Conservation (phyloP, 2,113 vertebrate species). For the Cervus canadensis region DNA sequence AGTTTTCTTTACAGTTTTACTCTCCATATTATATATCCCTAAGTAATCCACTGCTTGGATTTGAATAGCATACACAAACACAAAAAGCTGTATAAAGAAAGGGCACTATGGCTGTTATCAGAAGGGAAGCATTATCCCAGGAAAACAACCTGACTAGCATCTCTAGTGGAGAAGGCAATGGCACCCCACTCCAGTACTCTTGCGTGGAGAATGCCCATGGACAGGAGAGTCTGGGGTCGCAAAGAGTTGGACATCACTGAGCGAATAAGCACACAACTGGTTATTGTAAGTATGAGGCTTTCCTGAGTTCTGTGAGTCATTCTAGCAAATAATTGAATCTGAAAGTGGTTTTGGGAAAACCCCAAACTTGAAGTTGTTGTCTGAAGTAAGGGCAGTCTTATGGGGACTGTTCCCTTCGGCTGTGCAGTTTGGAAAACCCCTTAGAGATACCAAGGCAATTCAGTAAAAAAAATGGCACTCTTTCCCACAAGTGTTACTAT, state of each 20-base stretch:
- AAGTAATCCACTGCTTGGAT: not conserved
- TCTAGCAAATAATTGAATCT: not conserved
- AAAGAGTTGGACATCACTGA: not conserved
- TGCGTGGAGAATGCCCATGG: not conserved
- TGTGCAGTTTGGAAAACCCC: not conserved
- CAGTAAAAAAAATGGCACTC: not conserved
- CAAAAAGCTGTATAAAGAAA: not conserved
- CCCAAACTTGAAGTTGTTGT: not conserved
- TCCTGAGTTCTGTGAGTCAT: not conserved
- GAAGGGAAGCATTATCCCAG: not conserved
- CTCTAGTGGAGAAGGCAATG: not conserved
- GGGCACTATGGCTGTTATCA: not conserved
- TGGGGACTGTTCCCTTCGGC: not conserved
- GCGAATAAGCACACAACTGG: not conserved
- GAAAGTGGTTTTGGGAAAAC: not conserved
- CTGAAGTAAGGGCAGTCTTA: not conserved
- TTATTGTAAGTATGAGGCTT: not conserved
- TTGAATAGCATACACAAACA: not conserved
- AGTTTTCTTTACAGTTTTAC: not conserved
- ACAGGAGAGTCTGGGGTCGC: not conserved
- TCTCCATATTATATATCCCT: not conserved
- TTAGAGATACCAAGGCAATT: not conserved
- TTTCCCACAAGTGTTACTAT: not conserved
- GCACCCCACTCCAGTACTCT: not conserved
- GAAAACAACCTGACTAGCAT: not conserved